A percentile compares a stretch with the other conserved stretches of the same genome.
phyloP scores from a whole-genome alignment of 2,888 invertebrate species.

The Agrotis exclamationis region DNA sequence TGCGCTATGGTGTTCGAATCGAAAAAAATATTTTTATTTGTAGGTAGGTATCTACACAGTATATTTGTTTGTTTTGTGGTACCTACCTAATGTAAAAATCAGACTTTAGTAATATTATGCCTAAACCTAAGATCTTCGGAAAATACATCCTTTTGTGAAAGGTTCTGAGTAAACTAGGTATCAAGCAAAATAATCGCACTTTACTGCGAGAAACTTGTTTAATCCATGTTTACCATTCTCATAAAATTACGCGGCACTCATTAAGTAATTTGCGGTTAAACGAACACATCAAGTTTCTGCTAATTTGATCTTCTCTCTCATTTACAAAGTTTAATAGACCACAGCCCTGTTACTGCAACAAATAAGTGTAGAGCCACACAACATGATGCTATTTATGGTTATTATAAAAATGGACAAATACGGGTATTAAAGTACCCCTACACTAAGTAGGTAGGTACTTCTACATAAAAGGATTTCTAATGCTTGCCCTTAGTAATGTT shows the following conservation, averaged over 20 bases:
- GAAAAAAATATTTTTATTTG: too few relatives aligned
- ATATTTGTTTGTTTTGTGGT: too few relatives aligned
- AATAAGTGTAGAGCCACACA: slow-evolving; percentile 3
- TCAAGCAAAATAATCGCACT: background rate
- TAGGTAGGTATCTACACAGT: too few relatives aligned
- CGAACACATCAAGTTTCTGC: slow-evolving; percentile 8
- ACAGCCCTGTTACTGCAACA: slow-evolving; percentile 19
- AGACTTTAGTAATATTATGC: too few relatives aligned
- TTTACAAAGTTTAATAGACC: slow-evolving; percentile 7
- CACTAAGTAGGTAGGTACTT: too few relatives aligned
- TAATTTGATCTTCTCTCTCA: slow-evolving; percentile 29
- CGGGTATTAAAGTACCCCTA: slow-evolving; percentile 27
- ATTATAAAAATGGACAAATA: slow-evolving; percentile 34
- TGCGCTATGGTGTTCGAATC: background rate
- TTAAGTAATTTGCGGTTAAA: slow-evolving; percentile 49
- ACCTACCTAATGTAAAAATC: too few relatives aligned
- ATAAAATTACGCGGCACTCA: slow-evolving; percentile 25
- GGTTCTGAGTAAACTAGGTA: background rate
- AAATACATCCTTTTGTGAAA: background rate
- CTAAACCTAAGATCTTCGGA: too few relatives aligned
- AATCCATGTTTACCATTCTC: background rate
- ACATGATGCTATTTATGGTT: background rate
- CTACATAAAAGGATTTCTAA: slow-evolving; percentile 38
- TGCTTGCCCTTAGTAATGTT: slow-evolving; percentile 15
- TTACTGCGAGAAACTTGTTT: background rate